Evolutionary conservation across 2,113 vertebrate genomes (phyloP).

Genomic region (Pardalotus punctatus): DNA sequence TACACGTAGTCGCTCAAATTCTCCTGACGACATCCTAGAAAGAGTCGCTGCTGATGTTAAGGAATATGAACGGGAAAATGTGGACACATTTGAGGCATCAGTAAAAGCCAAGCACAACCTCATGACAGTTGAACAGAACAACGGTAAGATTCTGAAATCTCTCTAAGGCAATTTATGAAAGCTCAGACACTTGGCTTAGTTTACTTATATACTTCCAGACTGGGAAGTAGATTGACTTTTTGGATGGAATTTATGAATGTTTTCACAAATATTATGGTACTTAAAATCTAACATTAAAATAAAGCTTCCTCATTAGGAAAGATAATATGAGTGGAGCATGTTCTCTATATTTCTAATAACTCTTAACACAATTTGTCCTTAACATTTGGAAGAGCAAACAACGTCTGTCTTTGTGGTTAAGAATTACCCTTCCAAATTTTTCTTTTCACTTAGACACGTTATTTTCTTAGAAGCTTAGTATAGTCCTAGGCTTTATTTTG

Average conservation of each 20-base stretch:
- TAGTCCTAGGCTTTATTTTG: neutral
- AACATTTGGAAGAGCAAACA: neutral
- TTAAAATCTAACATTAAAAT: neutral
- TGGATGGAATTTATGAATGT: neutral
- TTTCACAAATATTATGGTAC: neutral
- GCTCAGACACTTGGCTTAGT: neutral
- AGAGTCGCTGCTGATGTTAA: slow-evolving; percentile 95
- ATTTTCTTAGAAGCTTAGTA: neutral
- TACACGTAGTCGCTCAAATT: slow-evolving; percentile 90
- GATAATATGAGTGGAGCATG: neutral
- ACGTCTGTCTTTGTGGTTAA: neutral
- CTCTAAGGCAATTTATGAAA: neutral
- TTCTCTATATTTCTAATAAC: neutral
- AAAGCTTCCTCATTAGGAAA: neutral
- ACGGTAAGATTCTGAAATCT: slow-evolving; percentile 76
- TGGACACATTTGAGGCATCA: slow-evolving; percentile 94
- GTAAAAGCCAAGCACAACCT: slow-evolving; percentile 98
- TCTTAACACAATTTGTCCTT: neutral
- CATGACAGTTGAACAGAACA: slow-evolving; percentile 92
- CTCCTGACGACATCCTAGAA: slow-evolving; percentile 94
- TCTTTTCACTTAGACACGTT: neutral
- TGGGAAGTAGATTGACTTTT: neutral
- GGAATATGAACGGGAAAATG: slow-evolving; percentile 94
- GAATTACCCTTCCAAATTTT: neutral
- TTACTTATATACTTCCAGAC: neutral